A percentile compares a stretch with the other conserved stretches of the same genome.
These are phyloP conservation scores for Empis livida DNA, from an alignment of 2,888 invertebrate genomes.

Conservation along the genomic window DNA sequence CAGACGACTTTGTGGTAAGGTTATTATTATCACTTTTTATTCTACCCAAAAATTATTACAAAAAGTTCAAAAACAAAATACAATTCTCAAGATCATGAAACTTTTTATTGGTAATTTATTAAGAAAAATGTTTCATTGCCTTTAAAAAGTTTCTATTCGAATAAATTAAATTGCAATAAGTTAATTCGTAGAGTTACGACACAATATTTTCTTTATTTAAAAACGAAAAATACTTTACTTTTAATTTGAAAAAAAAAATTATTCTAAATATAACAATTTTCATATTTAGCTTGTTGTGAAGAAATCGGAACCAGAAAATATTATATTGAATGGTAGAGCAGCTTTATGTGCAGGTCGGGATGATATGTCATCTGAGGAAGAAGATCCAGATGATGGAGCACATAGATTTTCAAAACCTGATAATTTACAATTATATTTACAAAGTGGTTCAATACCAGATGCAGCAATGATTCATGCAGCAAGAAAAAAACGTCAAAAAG, in stretches of 20 bases:
- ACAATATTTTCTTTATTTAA: no score
- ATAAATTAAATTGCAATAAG: no score
- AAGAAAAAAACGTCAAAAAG: conserved; percentile 85
- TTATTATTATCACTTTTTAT: conserved; percentile 36
- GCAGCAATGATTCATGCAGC: conserved; percentile 97
- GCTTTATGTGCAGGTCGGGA: conserved; percentile 66
- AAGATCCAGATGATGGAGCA: conserved; percentile 38
- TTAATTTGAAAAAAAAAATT: no score
- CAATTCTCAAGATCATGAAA: neutral
- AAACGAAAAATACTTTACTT: no score
- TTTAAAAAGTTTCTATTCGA: neutral
- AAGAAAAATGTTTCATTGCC: neutral
- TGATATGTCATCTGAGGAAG: conserved; percentile 51
- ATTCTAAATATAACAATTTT: no score
- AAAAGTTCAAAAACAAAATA: neutral
- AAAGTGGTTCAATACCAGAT: conserved; percentile 89
- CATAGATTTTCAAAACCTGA: conserved; percentile 52
- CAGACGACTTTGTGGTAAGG: conserved; percentile 54
- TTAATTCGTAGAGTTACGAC: no score
- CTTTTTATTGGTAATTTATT: neutral
- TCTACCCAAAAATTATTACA: neutral
- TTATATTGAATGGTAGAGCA: conserved; percentile 67
- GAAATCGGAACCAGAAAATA: conserved; percentile 43
- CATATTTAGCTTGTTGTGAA: conserved; percentile 41
- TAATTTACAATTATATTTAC: conserved; percentile 64